These are phyloP conservation scores for Corydoras sp. DNA, from an alignment of 2,113 vertebrate genomes.

Conservation along the genomic window DNA sequence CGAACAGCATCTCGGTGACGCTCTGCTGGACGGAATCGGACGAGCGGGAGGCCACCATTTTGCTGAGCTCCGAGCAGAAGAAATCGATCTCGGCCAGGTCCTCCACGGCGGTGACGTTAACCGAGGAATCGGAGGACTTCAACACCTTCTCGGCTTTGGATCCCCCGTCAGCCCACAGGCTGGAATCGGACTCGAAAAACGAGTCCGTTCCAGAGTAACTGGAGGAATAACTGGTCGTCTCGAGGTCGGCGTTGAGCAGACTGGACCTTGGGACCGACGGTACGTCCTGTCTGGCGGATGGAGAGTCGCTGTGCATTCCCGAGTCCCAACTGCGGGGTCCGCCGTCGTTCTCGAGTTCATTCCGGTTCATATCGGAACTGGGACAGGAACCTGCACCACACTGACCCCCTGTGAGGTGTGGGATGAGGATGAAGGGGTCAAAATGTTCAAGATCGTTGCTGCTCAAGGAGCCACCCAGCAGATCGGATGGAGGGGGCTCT, in stretches of 20 bases:
- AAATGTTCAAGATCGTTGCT: constrained; percentile 34
- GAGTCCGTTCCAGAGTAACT: constrained; percentile 19
- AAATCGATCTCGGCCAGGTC: constrained; percentile 39
- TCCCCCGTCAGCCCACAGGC: not conserved
- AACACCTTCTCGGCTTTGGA: constrained; percentile 13
- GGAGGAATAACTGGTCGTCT: not conserved
- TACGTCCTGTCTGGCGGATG: constrained; percentile 6
- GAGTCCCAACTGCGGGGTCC: constrained; percentile 25
- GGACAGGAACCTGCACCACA: not conserved
- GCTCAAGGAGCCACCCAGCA: constrained; percentile 23
- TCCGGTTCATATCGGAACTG: constrained; percentile 4
- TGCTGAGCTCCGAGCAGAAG: constrained; percentile 46
- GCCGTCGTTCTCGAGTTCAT: constrained; percentile 12
- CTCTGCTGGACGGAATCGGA: constrained; percentile 43
- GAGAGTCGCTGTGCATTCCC: constrained; percentile 20
- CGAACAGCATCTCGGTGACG: constrained; percentile 45
- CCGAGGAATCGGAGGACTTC: not conserved
- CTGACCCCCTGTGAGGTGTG: constrained; percentile 6
- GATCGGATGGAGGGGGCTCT: too few relatives aligned
- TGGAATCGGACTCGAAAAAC: constrained; percentile 28
- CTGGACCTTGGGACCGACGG: not conserved
- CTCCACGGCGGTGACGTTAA: constrained; percentile 14
- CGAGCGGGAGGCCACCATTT: constrained; percentile 42
- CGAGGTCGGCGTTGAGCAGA: not conserved
- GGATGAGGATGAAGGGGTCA: constrained; percentile 25